Conservation (phyloP, 2,888 invertebrate species). For the Anoplius nigerrimus region DNA sequence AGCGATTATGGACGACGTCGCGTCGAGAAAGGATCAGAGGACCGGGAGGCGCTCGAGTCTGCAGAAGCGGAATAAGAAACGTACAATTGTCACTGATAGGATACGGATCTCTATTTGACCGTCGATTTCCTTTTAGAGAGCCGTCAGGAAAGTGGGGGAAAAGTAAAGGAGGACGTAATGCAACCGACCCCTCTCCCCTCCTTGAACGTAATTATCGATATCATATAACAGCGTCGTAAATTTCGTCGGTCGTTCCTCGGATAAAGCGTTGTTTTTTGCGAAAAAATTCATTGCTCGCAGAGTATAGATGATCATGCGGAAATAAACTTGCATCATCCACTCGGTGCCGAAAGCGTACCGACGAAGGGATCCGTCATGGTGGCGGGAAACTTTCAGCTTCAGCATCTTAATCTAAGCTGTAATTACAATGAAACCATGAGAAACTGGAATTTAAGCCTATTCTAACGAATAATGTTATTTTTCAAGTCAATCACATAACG, state of each 20-base stretch:
- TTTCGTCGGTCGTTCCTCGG: too few species aligned
- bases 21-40: conserved; percentile 11
- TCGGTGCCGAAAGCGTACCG: conserved; percentile 60
- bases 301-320: background rate
- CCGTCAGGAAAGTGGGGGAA: too few species aligned
- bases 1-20: too few species aligned
- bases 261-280: too few species aligned
- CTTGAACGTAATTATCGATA: too few species aligned
- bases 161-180: too few species aligned
- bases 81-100: conserved; percentile 19
- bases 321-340: conserved; percentile 61
- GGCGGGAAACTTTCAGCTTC: conserved; percentile 67
- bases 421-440: conserved; percentile 22
- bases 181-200: too few species aligned
- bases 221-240: too few species aligned
- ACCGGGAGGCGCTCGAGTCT: conserved; percentile 15
- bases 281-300: background rate
- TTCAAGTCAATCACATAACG: conserved; percentile 62
- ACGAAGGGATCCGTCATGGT: conserved; percentile 61
- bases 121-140: too few species aligned
- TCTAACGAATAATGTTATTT: conserved; percentile 2
- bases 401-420: conserved; percentile 71
- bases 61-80: conserved; percentile 25
- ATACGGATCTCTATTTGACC: too few species aligned
- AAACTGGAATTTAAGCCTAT: background rate